phyloP scores from a whole-genome alignment of 2,888 invertebrate species.

The Lithophane semibrunnea region DNA sequence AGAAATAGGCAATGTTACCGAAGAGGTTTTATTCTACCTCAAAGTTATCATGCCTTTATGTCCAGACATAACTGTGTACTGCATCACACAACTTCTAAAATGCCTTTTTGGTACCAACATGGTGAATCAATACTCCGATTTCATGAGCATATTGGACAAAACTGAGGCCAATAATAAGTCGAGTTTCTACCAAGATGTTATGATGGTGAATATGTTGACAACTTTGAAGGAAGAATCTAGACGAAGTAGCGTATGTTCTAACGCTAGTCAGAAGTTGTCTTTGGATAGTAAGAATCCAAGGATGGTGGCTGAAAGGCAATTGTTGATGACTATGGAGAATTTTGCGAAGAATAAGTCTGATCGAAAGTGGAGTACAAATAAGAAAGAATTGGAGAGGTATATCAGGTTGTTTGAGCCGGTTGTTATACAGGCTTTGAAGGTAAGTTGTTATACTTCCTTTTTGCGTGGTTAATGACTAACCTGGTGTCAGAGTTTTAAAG shows the following conservation, averaged over 20 bases:
- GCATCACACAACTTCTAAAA: constrained; percentile 94
- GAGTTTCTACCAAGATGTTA: constrained; percentile 80
- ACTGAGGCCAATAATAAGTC: constrained; percentile 44
- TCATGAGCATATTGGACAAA: constrained; percentile 79
- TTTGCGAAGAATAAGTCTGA: constrained; percentile 86
- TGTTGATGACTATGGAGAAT: constrained; percentile 85
- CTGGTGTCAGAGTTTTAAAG: no score
- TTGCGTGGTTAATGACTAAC: no score
- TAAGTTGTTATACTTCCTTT: constrained; percentile 71
- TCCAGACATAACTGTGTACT: constrained; percentile 92
- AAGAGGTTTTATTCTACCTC: constrained; percentile 95
- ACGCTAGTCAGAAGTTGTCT: constrained; percentile 80
- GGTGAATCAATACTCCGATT: constrained; percentile 85
- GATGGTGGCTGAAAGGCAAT: constrained; percentile 81
- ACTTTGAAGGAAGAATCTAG: constrained; percentile 72
- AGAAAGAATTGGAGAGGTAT: constrained; percentile 92
- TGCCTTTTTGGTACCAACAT: constrained; percentile 95
- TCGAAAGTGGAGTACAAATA: constrained; percentile 87
- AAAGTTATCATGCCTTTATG: constrained; percentile 93
- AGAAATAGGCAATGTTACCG: constrained; percentile 94
- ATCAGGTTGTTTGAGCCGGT: constrained; percentile 98
- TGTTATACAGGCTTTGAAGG: constrained; percentile 97
- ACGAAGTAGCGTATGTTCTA: constrained; percentile 79
- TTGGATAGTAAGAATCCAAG: constrained; percentile 80
- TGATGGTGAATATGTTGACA: constrained; percentile 76